phyloP scores from a whole-genome alignment of 2,888 invertebrate species.

The Teleogryllus oceanicus region DNA sequence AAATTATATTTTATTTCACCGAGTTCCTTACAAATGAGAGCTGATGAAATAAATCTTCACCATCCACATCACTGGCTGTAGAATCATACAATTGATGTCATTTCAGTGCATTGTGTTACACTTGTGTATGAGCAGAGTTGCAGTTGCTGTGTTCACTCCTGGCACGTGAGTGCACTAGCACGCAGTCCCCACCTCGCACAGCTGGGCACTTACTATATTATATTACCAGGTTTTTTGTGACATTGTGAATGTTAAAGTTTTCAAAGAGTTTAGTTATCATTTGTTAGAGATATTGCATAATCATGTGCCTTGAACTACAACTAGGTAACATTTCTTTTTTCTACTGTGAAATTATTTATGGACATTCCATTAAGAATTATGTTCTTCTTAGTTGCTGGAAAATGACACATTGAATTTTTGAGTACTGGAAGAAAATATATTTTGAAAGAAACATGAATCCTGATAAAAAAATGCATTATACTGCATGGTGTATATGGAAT shows the following conservation, averaged over 20 bases:
- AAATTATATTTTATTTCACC: too few species aligned
- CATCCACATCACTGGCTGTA: too few species aligned
- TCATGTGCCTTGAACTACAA: slow-evolving; percentile 35
- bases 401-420: neutral
- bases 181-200: neutral
- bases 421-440: neutral
- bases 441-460: too few species aligned
- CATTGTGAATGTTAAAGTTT: slow-evolving; percentile 35
- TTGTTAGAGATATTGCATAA: slow-evolving; percentile 35
- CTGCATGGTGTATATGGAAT: neutral
- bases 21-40: too few species aligned
- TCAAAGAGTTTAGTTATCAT: slow-evolving; percentile 35
- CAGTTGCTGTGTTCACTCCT: neutral
- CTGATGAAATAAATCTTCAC: too few species aligned
- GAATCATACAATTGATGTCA: too few species aligned
- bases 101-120: too few species aligned
- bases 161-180: neutral
- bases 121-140: too few species aligned
- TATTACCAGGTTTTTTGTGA: neutral
- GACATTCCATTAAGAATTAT: slow-evolving; percentile 30
- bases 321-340: slow-evolving; percentile 27
- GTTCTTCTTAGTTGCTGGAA: neutral
- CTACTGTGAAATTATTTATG: slow-evolving; percentile 24
- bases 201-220: neutral
- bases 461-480: too few species aligned